Conservation (phyloP, 2,888 invertebrate genomes). For the Pterostichus madidus region DNA sequence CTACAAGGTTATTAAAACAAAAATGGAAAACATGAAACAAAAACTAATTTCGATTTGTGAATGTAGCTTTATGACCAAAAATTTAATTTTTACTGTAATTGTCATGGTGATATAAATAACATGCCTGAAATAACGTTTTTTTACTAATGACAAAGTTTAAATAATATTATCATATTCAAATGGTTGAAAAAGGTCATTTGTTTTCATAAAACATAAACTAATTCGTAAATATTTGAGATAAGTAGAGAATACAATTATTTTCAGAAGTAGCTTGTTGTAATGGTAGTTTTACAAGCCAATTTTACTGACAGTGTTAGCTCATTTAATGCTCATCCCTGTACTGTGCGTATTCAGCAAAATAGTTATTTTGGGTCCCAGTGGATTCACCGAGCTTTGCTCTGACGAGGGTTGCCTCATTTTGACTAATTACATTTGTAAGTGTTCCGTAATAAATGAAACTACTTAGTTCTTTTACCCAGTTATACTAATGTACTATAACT, state of each 20-base stretch:
- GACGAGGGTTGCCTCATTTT: conserved; percentile 68
- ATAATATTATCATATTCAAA: no score
- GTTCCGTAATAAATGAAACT: conserved; percentile 21
- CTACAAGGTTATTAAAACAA: no score
- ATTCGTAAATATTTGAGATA: background rate
- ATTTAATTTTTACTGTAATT: no score
- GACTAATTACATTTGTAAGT: conserved; percentile 68
- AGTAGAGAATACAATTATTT: background rate
- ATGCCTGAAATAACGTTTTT: no score
- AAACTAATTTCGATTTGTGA: no score
- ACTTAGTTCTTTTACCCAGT: conserved; percentile 15
- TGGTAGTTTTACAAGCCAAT: conserved; percentile 41
- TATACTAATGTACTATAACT: background rate
- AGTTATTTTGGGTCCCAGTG: conserved; percentile 24
- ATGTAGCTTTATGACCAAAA: no score
- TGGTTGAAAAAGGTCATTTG: no score
- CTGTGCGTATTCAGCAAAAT: conserved; percentile 40
- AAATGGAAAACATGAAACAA: no score
- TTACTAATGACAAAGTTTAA: no score
- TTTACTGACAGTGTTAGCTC: conserved; percentile 41
- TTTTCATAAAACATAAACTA: no score
- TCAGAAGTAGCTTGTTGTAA: background rate
- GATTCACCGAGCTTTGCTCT: conserved; percentile 52
- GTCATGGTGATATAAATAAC: no score
- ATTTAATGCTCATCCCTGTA: conserved; percentile 36